Evolutionary conservation across 2,113 vertebrate species (phyloP).

Genomic region (Stomatorhinus ivindoensis): DNA sequence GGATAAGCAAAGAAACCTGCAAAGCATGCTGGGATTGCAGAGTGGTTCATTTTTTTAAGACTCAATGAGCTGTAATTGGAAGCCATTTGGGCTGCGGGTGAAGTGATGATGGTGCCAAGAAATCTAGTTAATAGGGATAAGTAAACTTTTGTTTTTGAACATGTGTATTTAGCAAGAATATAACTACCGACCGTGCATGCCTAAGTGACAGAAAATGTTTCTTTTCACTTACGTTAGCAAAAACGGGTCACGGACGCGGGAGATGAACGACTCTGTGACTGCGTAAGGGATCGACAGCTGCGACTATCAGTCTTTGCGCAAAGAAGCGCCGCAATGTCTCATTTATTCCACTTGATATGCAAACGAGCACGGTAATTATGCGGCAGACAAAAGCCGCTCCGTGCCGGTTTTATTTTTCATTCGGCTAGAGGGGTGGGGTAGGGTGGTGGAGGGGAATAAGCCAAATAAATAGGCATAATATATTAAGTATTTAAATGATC

Average conservation of each 20-base stretch:
- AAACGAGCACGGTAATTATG: neutral
- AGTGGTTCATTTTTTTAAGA: neutral
- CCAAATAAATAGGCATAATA: neutral
- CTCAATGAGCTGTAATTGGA: neutral
- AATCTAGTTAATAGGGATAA: neutral
- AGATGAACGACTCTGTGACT: neutral
- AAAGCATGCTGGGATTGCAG: neutral
- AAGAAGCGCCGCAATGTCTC: neutral
- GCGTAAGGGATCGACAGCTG: neutral
- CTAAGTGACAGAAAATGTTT: neutral
- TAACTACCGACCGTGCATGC: neutral
- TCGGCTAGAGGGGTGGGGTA: neutral
- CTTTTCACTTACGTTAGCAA: neutral
- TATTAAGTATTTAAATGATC: neutral
- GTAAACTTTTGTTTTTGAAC: neutral
- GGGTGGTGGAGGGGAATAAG: neutral
- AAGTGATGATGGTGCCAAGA: neutral
- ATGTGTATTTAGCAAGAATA: neutral
- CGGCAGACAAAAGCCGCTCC: neutral
- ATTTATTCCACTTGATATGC: slow-evolving; percentile 4
- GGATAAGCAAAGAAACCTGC: neutral
- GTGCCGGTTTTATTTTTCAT: neutral
- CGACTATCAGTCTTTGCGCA: neutral
- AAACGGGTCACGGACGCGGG: neutral
- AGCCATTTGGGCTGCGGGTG: neutral